A percentile compares a stretch with the other conserved stretches of the same genome.
These are phyloP conservation scores for Galleria mellonella DNA, from an alignment of 1,140 invertebrate species.

Conservation along the genomic window DNA sequence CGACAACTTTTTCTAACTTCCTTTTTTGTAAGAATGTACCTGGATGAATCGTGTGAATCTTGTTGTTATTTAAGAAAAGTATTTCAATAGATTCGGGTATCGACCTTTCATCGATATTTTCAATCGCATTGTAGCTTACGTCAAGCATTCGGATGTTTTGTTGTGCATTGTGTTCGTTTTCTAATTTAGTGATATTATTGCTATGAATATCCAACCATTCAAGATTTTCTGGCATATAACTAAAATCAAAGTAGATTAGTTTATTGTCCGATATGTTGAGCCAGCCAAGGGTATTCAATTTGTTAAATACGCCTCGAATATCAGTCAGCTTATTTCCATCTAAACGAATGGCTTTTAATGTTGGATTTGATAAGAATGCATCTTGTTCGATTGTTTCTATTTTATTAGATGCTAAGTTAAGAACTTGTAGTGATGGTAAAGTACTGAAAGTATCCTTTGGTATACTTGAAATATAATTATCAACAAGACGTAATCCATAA, in stretches of 20 bases:
- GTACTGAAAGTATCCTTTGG: constrained; percentile 80
- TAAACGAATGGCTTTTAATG: constrained; percentile 79
- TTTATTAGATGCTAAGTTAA: constrained; percentile 82
- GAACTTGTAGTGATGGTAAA: constrained; percentile 78
- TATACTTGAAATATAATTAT: constrained; percentile 80
- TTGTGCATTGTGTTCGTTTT: constrained; percentile 87
- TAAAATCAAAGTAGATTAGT: constrained; percentile 81
- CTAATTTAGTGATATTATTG: constrained; percentile 80
- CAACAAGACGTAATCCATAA: constrained; percentile 78
- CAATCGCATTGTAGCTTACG: constrained; percentile 83
- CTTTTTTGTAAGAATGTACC: constrained; percentile 84
- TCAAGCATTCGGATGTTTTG: constrained; percentile 85
- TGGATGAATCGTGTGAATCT: constrained; percentile 81
- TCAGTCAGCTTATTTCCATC: constrained; percentile 81
- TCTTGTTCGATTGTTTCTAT: constrained; percentile 80
- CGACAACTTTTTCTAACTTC: constrained; percentile 83
- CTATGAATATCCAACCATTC: constrained; percentile 85
- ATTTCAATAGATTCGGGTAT: constrained; percentile 85
- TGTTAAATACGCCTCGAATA: constrained; percentile 80
- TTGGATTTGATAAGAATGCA: constrained; percentile 79
- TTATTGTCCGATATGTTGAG: constrained; percentile 83
- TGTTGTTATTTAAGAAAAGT: constrained; percentile 86
- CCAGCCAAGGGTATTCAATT: constrained; percentile 80
- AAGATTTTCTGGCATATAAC: constrained; percentile 78
- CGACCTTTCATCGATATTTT: constrained; percentile 79